phyloP scores from a whole-genome alignment of 1,140 invertebrate genomes.

The Leptinotarsa lineolata region DNA sequence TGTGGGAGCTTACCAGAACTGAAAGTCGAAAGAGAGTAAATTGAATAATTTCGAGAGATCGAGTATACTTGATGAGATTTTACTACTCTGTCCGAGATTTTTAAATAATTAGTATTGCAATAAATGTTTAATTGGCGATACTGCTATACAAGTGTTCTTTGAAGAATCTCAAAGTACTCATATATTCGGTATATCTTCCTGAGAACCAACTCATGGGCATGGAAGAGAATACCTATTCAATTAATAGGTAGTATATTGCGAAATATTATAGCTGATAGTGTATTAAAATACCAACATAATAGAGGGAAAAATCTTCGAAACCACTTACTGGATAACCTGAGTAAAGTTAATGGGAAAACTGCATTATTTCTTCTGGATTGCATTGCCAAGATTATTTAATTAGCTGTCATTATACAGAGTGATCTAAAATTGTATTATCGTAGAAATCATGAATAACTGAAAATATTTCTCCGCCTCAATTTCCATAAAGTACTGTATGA shows the following conservation, averaged over 20 bases:
- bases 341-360: too few relatives aligned
- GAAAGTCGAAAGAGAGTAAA: background rate
- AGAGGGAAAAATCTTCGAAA: background rate
- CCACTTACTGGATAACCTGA: background rate
- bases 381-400: too few relatives aligned
- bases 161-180: constrained; percentile 15
- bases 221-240: constrained; percentile 11
- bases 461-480: too few relatives aligned
- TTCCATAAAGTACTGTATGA: too few relatives aligned
- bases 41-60: background rate
- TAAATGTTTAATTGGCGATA: constrained; percentile 18
- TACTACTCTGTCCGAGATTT: too few relatives aligned
- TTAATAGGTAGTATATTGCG: constrained; percentile 18
- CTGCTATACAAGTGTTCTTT: background rate
- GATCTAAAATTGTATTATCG: too few relatives aligned
- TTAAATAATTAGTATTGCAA: background rate
- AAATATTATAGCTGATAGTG: constrained; percentile 15
- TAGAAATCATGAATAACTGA: too few relatives aligned
- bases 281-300: constrained; percentile 15
- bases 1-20: too few relatives aligned
- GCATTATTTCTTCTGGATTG: too few relatives aligned
- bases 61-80: too few relatives aligned
- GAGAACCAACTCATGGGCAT: constrained; percentile 5
- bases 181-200: constrained; percentile 16
- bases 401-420: too few relatives aligned